Evolutionary conservation across 2,797 vertebrate species (phyloP), one percentile per base, ranked within the genome.

Genomic region (Dermochelys coriacea): DNA sequence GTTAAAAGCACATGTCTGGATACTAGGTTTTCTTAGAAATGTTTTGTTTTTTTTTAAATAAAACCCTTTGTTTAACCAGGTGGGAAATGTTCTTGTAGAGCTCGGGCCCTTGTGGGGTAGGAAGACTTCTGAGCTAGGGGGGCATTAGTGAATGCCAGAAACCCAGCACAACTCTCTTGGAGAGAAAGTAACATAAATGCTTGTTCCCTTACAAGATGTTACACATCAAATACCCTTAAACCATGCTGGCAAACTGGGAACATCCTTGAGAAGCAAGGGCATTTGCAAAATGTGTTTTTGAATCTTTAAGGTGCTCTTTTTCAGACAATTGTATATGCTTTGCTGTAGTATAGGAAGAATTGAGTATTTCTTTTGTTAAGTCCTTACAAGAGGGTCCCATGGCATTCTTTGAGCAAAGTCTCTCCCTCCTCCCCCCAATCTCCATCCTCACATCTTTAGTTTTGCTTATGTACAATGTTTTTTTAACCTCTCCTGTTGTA

Each of bases 401-500:
- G 61, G 31, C 61, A 19, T 16, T 34, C 34, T 64, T 64, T 29
- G n/a, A n/a, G n/a, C n/a, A n/a, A n/a, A n/a, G n/a, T n/a, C n/a
- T n/a, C n/a, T n/a, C n/a, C n/a, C n/a, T n/a, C n/a, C n/a, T n/a
- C n/a, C n/a, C n/a, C n/a, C n/a, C n/a, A n/a, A n/a, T n/a, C 16
- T n/a, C 5, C 3, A 23, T 51, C 82, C 59, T 49, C 23, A 18
- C 18, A 11, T 34, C 34, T 27, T 51, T 37, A 3, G 8, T 50
- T 75, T 74, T 51, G 31, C 37, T 15, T 71, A 34, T 4, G 5
- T n/a, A 14, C 61, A 64, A 10, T 5, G 55, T 52, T 10, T 21
- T 59, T 64, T 55, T 1, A 0, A 5, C 3, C 6, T 64, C 9
- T 47, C 50, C 87, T 8, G 86, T 3, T 0, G 12, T n/a, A 64